A percentile compares a stretch with the other conserved stretches of the same genome.
Conservation (phyloP, 2,113 vertebrate species). For the Serilophus lunatus region DNA sequence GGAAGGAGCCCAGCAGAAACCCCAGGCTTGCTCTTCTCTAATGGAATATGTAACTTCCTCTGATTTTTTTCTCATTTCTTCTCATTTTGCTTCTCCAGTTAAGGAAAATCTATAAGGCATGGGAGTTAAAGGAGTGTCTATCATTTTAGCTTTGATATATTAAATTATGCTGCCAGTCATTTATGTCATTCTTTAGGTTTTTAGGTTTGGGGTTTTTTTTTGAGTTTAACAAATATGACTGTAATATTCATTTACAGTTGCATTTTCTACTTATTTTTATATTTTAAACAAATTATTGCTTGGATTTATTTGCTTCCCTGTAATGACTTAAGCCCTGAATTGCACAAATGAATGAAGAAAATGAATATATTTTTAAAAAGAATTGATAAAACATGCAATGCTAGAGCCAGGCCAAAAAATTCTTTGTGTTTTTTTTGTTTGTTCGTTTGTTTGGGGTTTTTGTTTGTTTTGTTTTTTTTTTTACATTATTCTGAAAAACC, state of each 20-base stretch:
- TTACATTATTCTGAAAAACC: not conserved
- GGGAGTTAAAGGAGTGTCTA: not conserved
- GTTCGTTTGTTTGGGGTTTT: no score
- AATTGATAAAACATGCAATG: not conserved
- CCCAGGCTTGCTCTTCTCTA: not conserved
- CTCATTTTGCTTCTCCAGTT: not conserved
- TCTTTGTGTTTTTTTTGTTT: accelerated
- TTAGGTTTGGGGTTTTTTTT: not conserved
- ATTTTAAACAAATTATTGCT: not conserved
- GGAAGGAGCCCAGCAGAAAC: not conserved
- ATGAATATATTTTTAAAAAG: not conserved
- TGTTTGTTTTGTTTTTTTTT: no score
- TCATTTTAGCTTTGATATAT: not conserved
- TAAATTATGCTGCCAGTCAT: not conserved
- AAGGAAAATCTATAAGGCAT: not conserved
- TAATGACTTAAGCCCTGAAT: not conserved
- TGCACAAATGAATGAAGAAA: not conserved
- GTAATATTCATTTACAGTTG: not conserved
- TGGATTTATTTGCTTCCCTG: not conserved
- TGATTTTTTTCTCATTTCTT: not conserved
- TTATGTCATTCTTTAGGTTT: not conserved
- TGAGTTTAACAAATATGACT: not conserved
- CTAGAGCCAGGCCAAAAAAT: not conserved
- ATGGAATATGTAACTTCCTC: not conserved
- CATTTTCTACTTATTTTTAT: not conserved